phyloP scores from a whole-genome alignment of 30 jellyfish, hydroid and myxozoan species.

The Pseudorhiza aurosa region DNA sequence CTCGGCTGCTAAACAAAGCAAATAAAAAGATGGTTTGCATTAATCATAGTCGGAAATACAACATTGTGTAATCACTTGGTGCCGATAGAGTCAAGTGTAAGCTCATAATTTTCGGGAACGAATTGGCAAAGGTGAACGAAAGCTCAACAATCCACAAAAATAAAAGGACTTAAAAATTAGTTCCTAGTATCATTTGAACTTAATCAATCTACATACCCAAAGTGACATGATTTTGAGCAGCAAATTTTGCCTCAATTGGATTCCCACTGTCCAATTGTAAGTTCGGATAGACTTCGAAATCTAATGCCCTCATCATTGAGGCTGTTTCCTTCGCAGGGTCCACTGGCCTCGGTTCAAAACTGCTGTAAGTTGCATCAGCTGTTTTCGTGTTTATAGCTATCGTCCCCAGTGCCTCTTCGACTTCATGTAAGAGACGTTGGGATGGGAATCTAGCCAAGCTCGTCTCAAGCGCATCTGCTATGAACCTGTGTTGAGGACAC shows the following conservation, averaged over 20 bases:
- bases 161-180: too few species aligned
- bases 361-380: neutral
- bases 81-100: too few species aligned
- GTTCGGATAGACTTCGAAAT: constrained; percentile 7
- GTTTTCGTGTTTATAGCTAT: neutral
- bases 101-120: too few species aligned
- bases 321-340: constrained; percentile 18
- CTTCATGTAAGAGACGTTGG: neutral
- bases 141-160: too few species aligned
- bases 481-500: neutral
- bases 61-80: too few species aligned
- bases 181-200: too few species aligned
- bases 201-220: constrained; percentile 31
- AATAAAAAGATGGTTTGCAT: too few species aligned
- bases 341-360: neutral
- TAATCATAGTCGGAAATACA: too few species aligned
- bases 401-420: neutral
- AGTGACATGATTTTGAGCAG: neutral
- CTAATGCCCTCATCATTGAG: constrained; percentile 14
- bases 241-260: constrained; percentile 9
- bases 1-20: too few species aligned
- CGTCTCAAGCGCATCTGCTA: neutral
- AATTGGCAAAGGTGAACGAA: too few species aligned
- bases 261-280: neutral
- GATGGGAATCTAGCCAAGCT: neutral